A percentile compares a stretch with the other conserved stretches of the same genome.
Conservation (phyloP, 2,888 invertebrate species). For the Diachrysia chrysitis region DNA sequence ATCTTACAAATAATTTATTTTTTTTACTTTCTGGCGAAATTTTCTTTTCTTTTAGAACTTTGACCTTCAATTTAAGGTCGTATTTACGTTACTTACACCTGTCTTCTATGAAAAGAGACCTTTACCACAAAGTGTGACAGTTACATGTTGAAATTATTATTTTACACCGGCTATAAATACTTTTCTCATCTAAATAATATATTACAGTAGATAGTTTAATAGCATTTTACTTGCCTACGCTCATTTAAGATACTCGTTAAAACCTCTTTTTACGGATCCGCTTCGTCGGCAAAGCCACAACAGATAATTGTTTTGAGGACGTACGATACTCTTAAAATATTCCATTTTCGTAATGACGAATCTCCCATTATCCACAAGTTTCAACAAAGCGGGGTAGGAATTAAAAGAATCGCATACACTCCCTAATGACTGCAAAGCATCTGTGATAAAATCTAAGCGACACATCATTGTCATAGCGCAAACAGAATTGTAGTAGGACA, state of each 20-base stretch:
- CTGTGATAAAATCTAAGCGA: constrained; percentile 75
- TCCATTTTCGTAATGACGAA: constrained; percentile 30
- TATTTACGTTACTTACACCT: background rate
- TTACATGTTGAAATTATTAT: too few relatives aligned
- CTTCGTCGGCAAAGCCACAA: background rate
- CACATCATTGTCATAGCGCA: constrained; percentile 75
- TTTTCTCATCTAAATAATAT: too few relatives aligned
- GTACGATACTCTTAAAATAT: constrained; percentile 19
- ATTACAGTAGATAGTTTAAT: too few relatives aligned
- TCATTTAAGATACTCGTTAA: background rate
- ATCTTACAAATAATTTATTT: too few relatives aligned
- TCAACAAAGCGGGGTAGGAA: constrained; percentile 41
- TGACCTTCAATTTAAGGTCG: background rate
- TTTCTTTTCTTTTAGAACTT: background rate
- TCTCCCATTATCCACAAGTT: constrained; percentile 39
- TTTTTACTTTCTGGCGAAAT: too few relatives aligned
- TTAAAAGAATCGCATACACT: constrained; percentile 53
- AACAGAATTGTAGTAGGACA: constrained; percentile 63
- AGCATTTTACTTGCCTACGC: too few relatives aligned
- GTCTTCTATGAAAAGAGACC: background rate
- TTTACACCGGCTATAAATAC: too few relatives aligned
- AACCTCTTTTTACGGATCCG: background rate
- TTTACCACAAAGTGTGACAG: too few relatives aligned
- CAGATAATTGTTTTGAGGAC: constrained; percentile 22
- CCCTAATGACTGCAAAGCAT: constrained; percentile 76